Evolutionary conservation across 2,797 vertebrate genomes (phyloP).

Genomic region (Pseudochaenichthys georgianus): DNA sequence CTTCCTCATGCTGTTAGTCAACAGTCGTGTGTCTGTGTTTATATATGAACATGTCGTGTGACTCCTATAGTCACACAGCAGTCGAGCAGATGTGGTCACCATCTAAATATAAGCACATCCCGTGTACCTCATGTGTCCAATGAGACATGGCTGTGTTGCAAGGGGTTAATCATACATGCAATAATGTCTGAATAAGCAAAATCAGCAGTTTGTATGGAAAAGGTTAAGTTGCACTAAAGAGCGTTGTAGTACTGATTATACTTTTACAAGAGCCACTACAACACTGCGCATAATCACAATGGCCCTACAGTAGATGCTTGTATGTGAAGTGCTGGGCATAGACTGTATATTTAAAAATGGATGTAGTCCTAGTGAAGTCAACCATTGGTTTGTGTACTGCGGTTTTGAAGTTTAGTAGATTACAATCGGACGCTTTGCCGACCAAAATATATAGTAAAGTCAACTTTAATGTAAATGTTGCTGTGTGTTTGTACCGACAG

Average conservation of each 20-base stretch:
- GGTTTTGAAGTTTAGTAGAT: too few relatives aligned
- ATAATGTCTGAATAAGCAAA: slow-evolving; percentile 4
- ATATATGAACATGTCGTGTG: slow-evolving; percentile 73
- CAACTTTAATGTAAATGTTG: too few relatives aligned
- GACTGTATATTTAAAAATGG: too few relatives aligned
- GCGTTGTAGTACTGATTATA: too few relatives aligned
- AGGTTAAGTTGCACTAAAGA: neutral
- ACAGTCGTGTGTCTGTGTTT: slow-evolving; percentile 49
- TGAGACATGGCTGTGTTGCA: slow-evolving; percentile 47
- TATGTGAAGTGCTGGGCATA: neutral
- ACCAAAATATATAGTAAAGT: too few relatives aligned
- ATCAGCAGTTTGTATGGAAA: neutral
- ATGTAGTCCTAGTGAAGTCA: too few relatives aligned
- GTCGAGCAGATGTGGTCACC: slow-evolving; percentile 63
- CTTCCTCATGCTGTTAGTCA: slow-evolving; percentile 77
- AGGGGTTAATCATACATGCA: slow-evolving; percentile 18
- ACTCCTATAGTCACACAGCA: slow-evolving; percentile 63
- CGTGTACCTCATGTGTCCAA: slow-evolving; percentile 60
- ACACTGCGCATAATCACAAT: neutral
- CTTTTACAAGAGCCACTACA: neutral
- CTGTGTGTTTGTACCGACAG: too few relatives aligned
- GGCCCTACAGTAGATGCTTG: neutral
- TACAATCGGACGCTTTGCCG: too few relatives aligned
- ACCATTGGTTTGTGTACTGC: too few relatives aligned
- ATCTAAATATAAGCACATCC: slow-evolving; percentile 67